Percentiles rank a stretch among this genome's conserved stretches.
Conservation (phyloP, 1,140 invertebrate genomes). For the Andricus grossulariae region DNA sequence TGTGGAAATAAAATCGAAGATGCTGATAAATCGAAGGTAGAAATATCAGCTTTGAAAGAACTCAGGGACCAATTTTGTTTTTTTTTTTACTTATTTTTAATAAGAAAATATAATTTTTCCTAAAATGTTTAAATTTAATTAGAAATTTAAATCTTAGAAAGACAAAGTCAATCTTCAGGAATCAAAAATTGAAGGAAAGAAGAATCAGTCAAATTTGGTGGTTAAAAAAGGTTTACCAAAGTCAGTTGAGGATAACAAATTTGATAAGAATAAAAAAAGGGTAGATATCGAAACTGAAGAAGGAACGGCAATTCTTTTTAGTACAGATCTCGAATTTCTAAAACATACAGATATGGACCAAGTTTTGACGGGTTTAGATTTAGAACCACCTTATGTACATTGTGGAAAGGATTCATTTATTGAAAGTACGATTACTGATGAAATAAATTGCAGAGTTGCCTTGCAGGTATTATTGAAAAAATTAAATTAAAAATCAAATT, state of each 20-base stretch:
- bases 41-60: background rate
- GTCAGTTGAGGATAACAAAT: background rate
- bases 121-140: background rate
- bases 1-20: slow-evolving; percentile 1
- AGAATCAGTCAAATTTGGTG: slow-evolving; percentile 21
- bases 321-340: slow-evolving; percentile 55
- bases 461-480: slow-evolving; percentile 67
- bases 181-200: background rate
- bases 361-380: slow-evolving; percentile 67
- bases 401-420: slow-evolving; percentile 65
- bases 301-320: slow-evolving; percentile 60
- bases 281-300: slow-evolving; percentile 62
- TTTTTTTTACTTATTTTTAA: slow-evolving; percentile 4
- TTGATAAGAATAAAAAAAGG: slow-evolving; percentile 21
- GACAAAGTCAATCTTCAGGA: background rate
- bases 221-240: slow-evolving; percentile 31
- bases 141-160: background rate
- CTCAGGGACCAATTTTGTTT: background rate
- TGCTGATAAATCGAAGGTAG: slow-evolving; percentile 5
- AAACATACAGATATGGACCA: slow-evolving; percentile 67
- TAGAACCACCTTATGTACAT: slow-evolving; percentile 60
- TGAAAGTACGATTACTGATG: slow-evolving; percentile 71
- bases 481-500: too few relatives aligned
- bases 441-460: slow-evolving; percentile 76
- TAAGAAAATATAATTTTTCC: background rate